A percentile compares a stretch with the other conserved stretches of the same genome.
Conservation (phyloP, 2,888 invertebrate species). For the Hydraecia micacea region DNA sequence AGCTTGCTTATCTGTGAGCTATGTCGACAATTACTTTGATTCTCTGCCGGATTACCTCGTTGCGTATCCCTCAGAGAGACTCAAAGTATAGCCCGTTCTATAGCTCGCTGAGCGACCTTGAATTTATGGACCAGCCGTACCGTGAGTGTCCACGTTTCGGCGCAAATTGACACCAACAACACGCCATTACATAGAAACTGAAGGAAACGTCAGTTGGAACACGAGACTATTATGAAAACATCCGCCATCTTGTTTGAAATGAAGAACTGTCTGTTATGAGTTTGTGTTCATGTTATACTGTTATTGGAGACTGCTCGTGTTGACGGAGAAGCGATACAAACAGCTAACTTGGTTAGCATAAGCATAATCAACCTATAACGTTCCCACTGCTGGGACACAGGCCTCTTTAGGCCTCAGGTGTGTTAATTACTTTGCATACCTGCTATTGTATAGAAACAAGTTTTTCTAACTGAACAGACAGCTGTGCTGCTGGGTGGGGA, state of each 20-base stretch:
- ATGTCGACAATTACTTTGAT: not conserved
- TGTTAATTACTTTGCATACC: no score
- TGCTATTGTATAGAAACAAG: not conserved
- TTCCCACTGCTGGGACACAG: not conserved
- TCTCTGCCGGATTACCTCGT: not conserved
- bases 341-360: not conserved
- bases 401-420: not conserved
- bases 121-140: not conserved
- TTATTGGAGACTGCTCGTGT: slow-evolving; percentile 20
- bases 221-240: slow-evolving; percentile 41
- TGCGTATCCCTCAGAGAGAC: not conserved
- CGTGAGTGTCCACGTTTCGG: not conserved
- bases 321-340: not conserved
- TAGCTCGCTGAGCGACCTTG: not conserved
- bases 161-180: not conserved
- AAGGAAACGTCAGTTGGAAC: slow-evolving; percentile 34
- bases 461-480: not conserved
- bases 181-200: slow-evolving; percentile 10
- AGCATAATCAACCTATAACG: not conserved
- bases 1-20: not conserved
- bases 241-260: slow-evolving; percentile 28
- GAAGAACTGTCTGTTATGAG: slow-evolving; percentile 28
- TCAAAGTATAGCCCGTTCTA: not conserved
- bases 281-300: not conserved
- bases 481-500: not conserved